Evolutionary conservation across 2,888 invertebrate species (phyloP), one percentile per base, ranked within the genome.

Genomic region (Folsomia candida): DNA sequence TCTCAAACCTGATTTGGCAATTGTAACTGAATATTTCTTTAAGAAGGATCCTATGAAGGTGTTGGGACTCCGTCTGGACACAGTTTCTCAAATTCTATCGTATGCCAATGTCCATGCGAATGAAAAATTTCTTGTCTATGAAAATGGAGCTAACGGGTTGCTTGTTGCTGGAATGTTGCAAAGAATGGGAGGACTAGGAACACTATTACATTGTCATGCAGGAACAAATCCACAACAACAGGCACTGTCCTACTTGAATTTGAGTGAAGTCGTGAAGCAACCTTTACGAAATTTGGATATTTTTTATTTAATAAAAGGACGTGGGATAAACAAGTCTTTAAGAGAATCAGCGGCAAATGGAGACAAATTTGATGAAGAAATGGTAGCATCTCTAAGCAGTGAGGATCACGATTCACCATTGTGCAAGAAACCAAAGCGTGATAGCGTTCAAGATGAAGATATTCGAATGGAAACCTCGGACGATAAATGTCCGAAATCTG

Each of bases 21-120:
- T 92, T n/a, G 83, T 98, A 59, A 86, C 90, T 24, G 92, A 95
- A 80, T 91, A 95, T 81, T 92, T 92, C 83, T 93, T 91, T 81
- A 87, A 88, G 66, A 89, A 91, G 81, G 92, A 93, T 81, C 88
- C 92, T 0, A 85, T 84, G 2, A 91, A 91, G 83, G 88, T 91
- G 63, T 86, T 74, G 18, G 74, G 74, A 47, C 29, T 74, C 47
- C 62, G 74, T 28, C 65, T 64, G 14, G 98, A 99, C 81, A 90
- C 94, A 1, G 83, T 99, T 29, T 91, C 95, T 0, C 96, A 97
- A 83, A 88, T 98, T 26, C 85, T 97, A 60, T 89, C 91, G 0
- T 88, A 90, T 79, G 88, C 90, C 0, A 94, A 96, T 80, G 86
- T 97, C 9, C 90, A 90, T 81, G 87, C 90, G 0, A 88, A 87